Evolutionary conservation across 2,113 vertebrate genomes (phyloP).

Genomic region (Alectura lathami): DNA sequence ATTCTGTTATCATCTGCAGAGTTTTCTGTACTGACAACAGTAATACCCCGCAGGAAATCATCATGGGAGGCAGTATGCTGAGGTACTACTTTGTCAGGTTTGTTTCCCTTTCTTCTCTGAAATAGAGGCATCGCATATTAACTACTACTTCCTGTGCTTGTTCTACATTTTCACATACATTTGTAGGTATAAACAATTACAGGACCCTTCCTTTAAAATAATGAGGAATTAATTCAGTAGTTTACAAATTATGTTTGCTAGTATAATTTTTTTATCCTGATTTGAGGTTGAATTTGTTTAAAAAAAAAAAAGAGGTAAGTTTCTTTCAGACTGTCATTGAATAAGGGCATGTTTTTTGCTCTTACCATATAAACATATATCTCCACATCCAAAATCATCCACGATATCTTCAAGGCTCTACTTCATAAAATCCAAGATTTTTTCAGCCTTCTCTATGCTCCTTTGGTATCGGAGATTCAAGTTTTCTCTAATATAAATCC

Average conservation of each 20-base stretch:
- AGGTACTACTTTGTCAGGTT: background rate
- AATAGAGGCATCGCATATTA: background rate
- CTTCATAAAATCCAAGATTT: background rate
- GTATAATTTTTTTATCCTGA: background rate
- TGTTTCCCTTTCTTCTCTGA: background rate
- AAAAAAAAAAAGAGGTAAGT: background rate
- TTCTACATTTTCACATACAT: background rate
- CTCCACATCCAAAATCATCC: background rate
- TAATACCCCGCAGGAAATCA: background rate
- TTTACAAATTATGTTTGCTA: background rate
- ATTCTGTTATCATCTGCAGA: conserved; percentile 2
- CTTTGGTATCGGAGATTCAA: background rate
- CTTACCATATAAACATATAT: background rate
- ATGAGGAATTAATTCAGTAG: background rate
- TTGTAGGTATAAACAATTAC: background rate
- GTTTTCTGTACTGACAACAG: background rate
- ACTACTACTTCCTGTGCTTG: background rate
- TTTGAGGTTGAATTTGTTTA: background rate
- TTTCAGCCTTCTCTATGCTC: background rate
- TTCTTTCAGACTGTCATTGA: background rate
- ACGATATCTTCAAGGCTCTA: background rate
- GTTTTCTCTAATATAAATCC: background rate
- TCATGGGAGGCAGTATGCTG: background rate
- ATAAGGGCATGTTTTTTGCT: background rate
- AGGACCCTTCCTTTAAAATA: background rate